phyloP scores from a whole-genome alignment of 1,140 invertebrate species.

The Drosophila obscura region DNA sequence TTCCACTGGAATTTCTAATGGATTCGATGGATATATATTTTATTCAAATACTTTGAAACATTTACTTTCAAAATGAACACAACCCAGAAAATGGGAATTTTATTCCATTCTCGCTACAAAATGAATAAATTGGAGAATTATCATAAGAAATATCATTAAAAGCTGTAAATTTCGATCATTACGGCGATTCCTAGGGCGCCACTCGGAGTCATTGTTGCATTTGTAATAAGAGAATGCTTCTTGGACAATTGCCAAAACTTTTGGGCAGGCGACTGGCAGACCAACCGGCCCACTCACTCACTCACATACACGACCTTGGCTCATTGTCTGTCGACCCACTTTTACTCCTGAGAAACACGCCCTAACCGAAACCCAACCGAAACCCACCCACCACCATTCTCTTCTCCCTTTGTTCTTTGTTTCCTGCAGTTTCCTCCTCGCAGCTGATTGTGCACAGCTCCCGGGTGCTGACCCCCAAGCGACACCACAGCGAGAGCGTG shows the following conservation, averaged over 20 bases:
- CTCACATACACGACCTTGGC: constrained; percentile 57
- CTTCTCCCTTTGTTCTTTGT: constrained; percentile 10
- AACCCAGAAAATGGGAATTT: too few relatives aligned
- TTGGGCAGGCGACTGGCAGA: constrained; percentile 25
- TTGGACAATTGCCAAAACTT: constrained; percentile 12
- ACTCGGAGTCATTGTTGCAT: background rate
- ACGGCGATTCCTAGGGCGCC: background rate
- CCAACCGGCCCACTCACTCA: constrained; percentile 17
- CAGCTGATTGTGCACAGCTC: constrained; percentile 92
- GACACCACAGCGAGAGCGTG: constrained; percentile 92
- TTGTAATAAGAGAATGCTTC: constrained; percentile 40
- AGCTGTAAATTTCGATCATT: too few relatives aligned
- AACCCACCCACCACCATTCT: background rate
- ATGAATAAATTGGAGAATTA: too few relatives aligned
- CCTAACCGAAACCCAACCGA: constrained; percentile 12
- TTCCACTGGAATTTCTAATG: too few relatives aligned
- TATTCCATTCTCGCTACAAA: too few relatives aligned
- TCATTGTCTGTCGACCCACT: constrained; percentile 61
- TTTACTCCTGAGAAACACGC: constrained; percentile 52
- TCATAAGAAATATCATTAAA: too few relatives aligned
- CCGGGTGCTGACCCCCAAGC: constrained; percentile 90
- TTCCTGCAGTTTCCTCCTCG: constrained; percentile 74
- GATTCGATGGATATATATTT: too few relatives aligned
- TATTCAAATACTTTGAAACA: too few relatives aligned
- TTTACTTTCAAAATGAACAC: too few relatives aligned